Evolutionary conservation across 2,113 vertebrate genomes (phyloP).

Genomic region (Tylochromis polylepis): DNA sequence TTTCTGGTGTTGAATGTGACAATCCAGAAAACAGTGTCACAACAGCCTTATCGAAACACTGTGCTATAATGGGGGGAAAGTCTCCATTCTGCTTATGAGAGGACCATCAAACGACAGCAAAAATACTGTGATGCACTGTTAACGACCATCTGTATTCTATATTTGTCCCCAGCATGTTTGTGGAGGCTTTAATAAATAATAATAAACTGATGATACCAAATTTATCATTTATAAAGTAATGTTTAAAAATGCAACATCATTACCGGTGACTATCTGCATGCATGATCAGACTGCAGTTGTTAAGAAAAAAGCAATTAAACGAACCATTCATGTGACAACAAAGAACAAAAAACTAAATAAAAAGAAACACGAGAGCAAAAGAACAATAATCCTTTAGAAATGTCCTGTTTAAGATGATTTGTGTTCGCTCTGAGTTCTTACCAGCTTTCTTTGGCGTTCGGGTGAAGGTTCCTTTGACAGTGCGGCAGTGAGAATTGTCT

Average conservation of each 20-base stretch:
- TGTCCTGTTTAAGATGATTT: fast-evolving
- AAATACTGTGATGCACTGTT: background rate
- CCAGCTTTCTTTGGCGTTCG: conserved; percentile 90
- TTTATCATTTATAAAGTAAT: background rate
- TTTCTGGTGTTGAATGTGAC: background rate
- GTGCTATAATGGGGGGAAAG: fast-evolving
- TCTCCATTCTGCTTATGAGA: background rate
- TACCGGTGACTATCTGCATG: background rate
- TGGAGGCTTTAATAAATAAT: background rate
- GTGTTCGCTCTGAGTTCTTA: conserved; percentile 57
- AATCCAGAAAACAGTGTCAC: fast-evolving
- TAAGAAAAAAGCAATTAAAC: fast-evolving
- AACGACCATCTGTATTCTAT: background rate
- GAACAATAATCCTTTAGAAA: background rate
- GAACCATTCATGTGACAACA: fast-evolving
- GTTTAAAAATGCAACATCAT: background rate
- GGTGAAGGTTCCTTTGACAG: conserved; percentile 90
- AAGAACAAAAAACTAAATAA: background rate
- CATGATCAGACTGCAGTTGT: background rate
- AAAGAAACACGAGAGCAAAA: background rate
- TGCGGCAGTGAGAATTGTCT: conserved; percentile 94
- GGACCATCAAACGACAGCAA: fast-evolving
- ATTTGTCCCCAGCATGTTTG: background rate
- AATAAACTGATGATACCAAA: background rate
- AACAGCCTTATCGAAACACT: background rate